Conservation (phyloP, 2,888 invertebrate species). For the Ypsolopha sequella region DNA sequence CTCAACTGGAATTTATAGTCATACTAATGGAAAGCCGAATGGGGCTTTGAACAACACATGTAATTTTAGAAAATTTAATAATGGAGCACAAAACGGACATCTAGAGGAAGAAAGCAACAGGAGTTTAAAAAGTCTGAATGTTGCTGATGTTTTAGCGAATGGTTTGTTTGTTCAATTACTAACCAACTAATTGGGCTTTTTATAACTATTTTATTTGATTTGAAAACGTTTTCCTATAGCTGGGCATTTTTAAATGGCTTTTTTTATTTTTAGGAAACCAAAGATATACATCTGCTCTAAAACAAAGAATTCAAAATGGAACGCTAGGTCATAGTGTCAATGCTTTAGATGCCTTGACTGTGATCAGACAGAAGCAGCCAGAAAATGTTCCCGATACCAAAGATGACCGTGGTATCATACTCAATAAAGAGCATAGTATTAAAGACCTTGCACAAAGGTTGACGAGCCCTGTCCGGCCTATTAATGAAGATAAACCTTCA, state of each 20-base stretch:
- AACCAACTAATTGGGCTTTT: slow-evolving; percentile 27
- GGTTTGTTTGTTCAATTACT: slow-evolving; percentile 55
- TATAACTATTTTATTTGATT: no score
- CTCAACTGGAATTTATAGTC: slow-evolving; percentile 18
- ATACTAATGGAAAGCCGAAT: slow-evolving; percentile 13
- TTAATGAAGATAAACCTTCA: slow-evolving; percentile 73
- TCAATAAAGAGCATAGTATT: slow-evolving; percentile 87
- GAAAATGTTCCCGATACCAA: slow-evolving; percentile 72
- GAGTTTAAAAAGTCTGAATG: slow-evolving; percentile 26
- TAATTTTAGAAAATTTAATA: not conserved
- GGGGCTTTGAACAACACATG: not conserved
- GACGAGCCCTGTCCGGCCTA: slow-evolving; percentile 73
- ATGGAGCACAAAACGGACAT: slow-evolving; percentile 19
- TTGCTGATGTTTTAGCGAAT: slow-evolving; percentile 49
- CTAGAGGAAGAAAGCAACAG: slow-evolving; percentile 34
- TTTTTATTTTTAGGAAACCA: slow-evolving; percentile 56
- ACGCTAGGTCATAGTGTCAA: slow-evolving; percentile 65
- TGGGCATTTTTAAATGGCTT: no score
- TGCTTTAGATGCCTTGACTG: slow-evolving; percentile 46
- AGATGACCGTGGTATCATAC: slow-evolving; percentile 55
- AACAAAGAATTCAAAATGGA: slow-evolving; percentile 73
- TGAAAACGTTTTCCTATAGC: no score
- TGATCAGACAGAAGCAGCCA: slow-evolving; percentile 63
- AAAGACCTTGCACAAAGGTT: slow-evolving; percentile 90
- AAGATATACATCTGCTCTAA: slow-evolving; percentile 68